Evolutionary conservation across 2,888 invertebrate genomes (phyloP).

Genomic region (Ichneumoninae sp.): DNA sequence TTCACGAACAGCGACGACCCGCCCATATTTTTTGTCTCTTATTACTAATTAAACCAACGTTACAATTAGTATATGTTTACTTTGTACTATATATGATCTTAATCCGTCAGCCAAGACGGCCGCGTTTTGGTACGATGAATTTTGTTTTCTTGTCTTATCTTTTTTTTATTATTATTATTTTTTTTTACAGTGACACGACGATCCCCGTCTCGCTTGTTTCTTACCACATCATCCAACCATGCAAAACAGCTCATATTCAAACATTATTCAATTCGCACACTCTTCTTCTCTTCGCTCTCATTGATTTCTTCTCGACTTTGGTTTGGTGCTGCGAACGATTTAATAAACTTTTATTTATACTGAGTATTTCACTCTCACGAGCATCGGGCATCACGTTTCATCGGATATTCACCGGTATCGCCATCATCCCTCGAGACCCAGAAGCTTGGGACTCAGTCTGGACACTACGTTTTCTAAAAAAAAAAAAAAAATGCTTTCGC

Average conservation of each 20-base stretch:
- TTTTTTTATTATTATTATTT: conserved; percentile 24
- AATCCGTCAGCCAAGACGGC: conserved; percentile 79
- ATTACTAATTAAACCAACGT: conserved; percentile 77
- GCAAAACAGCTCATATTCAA: conserved; percentile 30
- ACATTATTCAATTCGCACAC: conserved; percentile 39
- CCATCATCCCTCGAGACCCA: conserved; percentile 7
- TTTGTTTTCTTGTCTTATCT: conserved; percentile 60
- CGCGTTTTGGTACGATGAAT: conserved; percentile 81
- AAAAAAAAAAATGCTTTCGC: not conserved
- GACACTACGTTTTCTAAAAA: not conserved
- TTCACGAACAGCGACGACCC: conserved; percentile 62
- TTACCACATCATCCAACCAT: conserved; percentile 14
- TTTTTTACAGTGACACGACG: conserved; percentile 46
- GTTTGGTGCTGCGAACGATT: conserved; percentile 47
- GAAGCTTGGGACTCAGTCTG: not conserved
- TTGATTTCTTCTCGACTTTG: conserved; percentile 41
- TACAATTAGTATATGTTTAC: conserved; percentile 83
- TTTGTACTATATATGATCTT: conserved; percentile 85
- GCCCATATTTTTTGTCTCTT: conserved; percentile 53
- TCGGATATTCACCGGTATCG: conserved; percentile 42
- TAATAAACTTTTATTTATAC: conserved; percentile 29
- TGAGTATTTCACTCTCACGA: conserved; percentile 50
- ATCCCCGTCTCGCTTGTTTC: conserved; percentile 24
- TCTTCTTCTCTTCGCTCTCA: conserved; percentile 14
- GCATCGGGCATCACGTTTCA: conserved; percentile 22